Percentiles rank a stretch among this genome's conserved stretches.
These are phyloP conservation scores for Trissolcus brochymenae DNA, from an alignment of 2,888 invertebrate species.

Conservation along the genomic window DNA sequence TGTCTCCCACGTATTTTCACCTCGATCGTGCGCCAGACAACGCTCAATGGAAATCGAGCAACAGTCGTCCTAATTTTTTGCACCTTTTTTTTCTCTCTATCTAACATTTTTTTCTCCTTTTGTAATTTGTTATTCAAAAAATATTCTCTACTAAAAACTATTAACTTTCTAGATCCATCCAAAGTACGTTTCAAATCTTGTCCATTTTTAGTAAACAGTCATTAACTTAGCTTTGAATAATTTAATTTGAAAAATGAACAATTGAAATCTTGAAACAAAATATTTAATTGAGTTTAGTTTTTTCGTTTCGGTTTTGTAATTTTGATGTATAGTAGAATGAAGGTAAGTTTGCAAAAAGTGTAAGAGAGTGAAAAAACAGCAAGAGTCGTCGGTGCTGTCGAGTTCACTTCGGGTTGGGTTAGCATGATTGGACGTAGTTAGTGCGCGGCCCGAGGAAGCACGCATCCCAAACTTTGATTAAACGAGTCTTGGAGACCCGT, in stretches of 20 bases:
- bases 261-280: too few relatives aligned
- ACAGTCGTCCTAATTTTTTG: conserved; percentile 5
- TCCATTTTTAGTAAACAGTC: too few relatives aligned
- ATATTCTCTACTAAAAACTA: too few relatives aligned
- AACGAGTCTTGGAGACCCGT: conserved; percentile 59
- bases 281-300: too few relatives aligned
- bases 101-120: background rate
- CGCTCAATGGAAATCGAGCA: conserved; percentile 44
- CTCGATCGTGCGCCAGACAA: conserved; percentile 40
- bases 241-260: too few relatives aligned
- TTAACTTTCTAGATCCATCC: too few relatives aligned
- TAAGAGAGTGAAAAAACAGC: conserved; percentile 6
- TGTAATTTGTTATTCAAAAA: too few relatives aligned
- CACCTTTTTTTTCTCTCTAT: background rate
- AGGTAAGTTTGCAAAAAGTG: background rate
- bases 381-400: conserved; percentile 35
- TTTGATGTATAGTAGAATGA: background rate
- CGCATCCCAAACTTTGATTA: conserved; percentile 73
- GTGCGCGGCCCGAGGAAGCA: conserved; percentile 66
- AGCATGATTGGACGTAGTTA: conserved; percentile 72
- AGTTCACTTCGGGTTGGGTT: conserved; percentile 59
- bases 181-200: too few relatives aligned
- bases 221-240: too few relatives aligned
- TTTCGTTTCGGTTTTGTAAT: background rate
- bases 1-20: conserved; percentile 51